phyloP scores from a whole-genome alignment of 1,140 invertebrate species.

The Harlomillsia oculata region DNA sequence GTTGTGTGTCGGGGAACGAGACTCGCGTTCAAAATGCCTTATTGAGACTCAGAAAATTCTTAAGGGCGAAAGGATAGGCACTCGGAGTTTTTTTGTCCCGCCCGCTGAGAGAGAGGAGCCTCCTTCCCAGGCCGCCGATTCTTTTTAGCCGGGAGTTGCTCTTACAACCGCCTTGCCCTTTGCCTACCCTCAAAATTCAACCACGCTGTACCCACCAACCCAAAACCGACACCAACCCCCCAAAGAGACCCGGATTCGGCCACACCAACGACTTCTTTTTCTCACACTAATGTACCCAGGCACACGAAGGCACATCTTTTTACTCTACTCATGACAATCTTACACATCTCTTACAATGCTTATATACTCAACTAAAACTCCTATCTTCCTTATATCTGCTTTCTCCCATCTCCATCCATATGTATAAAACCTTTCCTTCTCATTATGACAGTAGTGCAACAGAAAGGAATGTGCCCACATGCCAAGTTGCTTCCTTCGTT shows the following conservation, averaged over 20 bases:
- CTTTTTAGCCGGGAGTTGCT: background rate
- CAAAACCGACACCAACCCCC: slow-evolving; percentile 11
- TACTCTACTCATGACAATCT: background rate
- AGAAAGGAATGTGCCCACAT: no score
- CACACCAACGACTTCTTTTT: slow-evolving; percentile 11
- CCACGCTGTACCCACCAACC: no score
- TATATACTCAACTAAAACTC: no score
- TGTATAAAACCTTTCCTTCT: no score
- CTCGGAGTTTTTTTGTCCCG: slow-evolving; percentile 5
- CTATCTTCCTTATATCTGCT: no score
- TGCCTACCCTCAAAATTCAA: slow-evolving; percentile 16
- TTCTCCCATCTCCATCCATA: no score
- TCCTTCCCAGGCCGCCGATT: slow-evolving; percentile 3
- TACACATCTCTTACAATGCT: no score
- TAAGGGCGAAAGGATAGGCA: background rate
- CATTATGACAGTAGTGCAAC: no score
- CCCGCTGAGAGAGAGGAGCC: background rate
- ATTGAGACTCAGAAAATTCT: slow-evolving; percentile 12
- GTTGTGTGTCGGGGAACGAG: no score
- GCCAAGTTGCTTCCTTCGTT: no score
- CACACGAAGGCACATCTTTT: background rate
- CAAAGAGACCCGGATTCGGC: slow-evolving; percentile 8
- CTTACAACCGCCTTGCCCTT: slow-evolving; percentile 1
- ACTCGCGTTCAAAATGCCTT: no score
- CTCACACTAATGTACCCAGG: background rate